These are phyloP conservation scores for Crotalus viridis DNA, from an alignment of 2,113 vertebrate species.

Conservation along the genomic window DNA sequence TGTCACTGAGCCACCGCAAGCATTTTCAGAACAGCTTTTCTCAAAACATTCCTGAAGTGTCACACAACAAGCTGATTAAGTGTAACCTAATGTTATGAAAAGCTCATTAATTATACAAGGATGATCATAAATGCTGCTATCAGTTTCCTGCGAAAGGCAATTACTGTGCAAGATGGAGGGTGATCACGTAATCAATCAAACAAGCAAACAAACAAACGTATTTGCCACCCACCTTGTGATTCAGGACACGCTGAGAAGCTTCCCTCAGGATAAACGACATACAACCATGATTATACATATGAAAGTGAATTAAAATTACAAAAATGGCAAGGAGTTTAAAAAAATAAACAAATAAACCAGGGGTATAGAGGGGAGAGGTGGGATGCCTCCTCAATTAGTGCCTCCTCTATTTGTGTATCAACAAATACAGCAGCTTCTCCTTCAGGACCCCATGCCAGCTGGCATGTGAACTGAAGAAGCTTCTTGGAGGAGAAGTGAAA, in stretches of 20 bases:
- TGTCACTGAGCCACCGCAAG: not conserved
- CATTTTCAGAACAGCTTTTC: not conserved
- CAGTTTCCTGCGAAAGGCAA: not conserved
- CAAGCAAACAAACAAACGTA: not conserved
- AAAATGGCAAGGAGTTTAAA: no score
- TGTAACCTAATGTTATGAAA: not conserved
- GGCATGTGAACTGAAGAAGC: no score
- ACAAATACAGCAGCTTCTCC: no score
- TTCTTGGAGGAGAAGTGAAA: no score
- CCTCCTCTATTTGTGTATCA: no score
- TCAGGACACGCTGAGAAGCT: not conserved
- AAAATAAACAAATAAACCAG: no score
- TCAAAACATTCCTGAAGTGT: not conserved
- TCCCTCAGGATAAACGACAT: not conserved
- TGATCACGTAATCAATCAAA: no score
- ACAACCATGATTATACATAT: not conserved
- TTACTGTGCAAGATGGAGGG: not conserved
- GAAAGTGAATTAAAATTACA: not conserved
- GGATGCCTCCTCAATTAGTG: no score
- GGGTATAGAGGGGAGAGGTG: no score
- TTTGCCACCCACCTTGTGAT: not conserved
- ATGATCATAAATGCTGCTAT: not conserved
- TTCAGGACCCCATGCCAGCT: no score
- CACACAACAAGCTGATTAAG: not conserved
- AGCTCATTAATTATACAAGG: not conserved